phyloP scores from a whole-genome alignment of 2,888 invertebrate genomes.

The Ennomos fuscantarius region DNA sequence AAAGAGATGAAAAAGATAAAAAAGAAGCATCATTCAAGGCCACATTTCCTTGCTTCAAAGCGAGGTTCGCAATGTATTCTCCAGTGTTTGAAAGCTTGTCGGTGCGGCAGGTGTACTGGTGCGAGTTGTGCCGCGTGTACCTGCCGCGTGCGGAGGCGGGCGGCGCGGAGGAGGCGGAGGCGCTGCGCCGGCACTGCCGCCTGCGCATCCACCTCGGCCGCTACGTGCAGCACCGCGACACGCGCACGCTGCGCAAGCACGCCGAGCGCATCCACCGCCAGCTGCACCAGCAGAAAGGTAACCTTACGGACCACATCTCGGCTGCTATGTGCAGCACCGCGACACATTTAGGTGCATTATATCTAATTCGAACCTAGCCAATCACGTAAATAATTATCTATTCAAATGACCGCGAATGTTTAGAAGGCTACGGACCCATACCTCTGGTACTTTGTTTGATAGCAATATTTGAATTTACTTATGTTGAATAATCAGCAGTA shows the following conservation, averaged over 20 bases:
- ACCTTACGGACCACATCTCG: constrained; percentile 81
- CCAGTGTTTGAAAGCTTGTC: no score
- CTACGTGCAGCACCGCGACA: constrained; percentile 91
- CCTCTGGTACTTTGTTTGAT: no score
- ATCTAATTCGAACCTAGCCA: no score
- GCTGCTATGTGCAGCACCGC: constrained; percentile 90
- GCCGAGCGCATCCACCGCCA: constrained; percentile 89
- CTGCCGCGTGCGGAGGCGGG: constrained; percentile 85
- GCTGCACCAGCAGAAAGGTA: constrained; percentile 79
- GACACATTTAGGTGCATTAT: constrained; percentile 87
- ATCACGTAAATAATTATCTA: no score
- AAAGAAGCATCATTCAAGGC: no score
- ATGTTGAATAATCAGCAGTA: no score
- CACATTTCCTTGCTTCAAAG: no score
- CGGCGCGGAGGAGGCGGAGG: constrained; percentile 82
- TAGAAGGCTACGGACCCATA: no score
- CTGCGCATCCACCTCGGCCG: constrained; percentile 90
- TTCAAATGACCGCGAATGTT: no score
- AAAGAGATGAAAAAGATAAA: no score
- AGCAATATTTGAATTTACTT: no score
- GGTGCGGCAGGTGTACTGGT: constrained; percentile 85
- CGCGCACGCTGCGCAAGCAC: constrained; percentile 89
- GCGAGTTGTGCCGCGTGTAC: constrained; percentile 92
- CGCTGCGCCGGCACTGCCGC: constrained; percentile 90
- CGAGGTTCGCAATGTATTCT: no score